These are phyloP conservation scores for Nebria salina DNA, from an alignment of 2,888 invertebrate species.

Conservation along the genomic window DNA sequence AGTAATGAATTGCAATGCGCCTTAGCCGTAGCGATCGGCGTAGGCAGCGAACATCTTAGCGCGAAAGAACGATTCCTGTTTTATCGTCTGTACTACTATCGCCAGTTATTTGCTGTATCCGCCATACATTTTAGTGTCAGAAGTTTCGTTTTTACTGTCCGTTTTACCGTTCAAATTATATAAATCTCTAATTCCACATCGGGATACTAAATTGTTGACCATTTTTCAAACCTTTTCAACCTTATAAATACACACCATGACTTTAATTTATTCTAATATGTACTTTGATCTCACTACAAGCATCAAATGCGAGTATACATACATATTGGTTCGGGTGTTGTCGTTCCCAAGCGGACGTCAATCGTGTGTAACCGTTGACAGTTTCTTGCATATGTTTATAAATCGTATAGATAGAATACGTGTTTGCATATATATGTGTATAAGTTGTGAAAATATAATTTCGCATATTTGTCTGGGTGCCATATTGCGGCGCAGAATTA, in stretches of 20 bases:
- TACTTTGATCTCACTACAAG: no score
- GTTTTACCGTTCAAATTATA: slow-evolving; percentile 38
- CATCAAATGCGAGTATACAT: no score
- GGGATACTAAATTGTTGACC: background rate
- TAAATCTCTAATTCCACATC: slow-evolving; percentile 25
- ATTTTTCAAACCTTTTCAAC: background rate
- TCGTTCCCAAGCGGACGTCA: no score
- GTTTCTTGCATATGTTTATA: no score
- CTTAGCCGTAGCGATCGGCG: background rate
- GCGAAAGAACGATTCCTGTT: slow-evolving; percentile 19
- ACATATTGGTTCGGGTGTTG: no score
- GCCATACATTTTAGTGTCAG: slow-evolving; percentile 32
- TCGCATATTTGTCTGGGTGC: no score
- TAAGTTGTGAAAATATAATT: no score
- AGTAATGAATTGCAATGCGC: background rate
- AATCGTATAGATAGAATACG: no score
- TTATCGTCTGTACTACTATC: slow-evolving; percentile 8
- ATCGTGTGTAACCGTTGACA: no score
- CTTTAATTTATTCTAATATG: no score
- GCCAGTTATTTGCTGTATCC: slow-evolving; percentile 4
- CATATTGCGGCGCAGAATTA: background rate
- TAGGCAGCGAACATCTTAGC: slow-evolving; percentile 17
- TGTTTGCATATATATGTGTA: no score
- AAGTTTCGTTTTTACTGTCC: slow-evolving; percentile 18
- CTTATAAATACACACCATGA: no score